Conservation (phyloP, 2,797 vertebrate species). For the Sebastes itinus region DNA sequence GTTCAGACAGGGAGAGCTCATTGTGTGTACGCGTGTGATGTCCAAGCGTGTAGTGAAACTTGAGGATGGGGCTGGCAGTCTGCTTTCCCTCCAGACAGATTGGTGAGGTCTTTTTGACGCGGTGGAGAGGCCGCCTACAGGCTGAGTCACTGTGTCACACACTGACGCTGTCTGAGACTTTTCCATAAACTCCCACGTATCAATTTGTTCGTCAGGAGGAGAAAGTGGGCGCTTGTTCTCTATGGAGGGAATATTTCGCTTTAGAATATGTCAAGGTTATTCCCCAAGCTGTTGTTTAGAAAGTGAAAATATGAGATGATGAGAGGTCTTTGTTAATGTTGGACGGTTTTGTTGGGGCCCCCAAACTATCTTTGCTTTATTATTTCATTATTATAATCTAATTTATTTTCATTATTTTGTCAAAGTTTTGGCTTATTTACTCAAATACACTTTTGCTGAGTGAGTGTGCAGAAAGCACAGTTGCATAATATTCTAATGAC, state of each 20-base stretch:
- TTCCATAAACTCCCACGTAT: constrained; percentile 76
- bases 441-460: background rate
- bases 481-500: constrained; percentile 15
- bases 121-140: constrained; percentile 78
- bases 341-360: background rate
- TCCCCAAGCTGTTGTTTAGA: constrained; percentile 48
- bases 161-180: constrained; percentile 74
- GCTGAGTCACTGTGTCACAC: constrained; percentile 80
- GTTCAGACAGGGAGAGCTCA: constrained; percentile 55
- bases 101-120: constrained; percentile 69
- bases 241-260: constrained; percentile 43
- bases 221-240: constrained; percentile 69
- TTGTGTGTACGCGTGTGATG: constrained; percentile 40
- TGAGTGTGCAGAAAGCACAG: background rate
- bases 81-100: constrained; percentile 73
- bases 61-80: constrained; percentile 69
- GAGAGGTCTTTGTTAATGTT: background rate
- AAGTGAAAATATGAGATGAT: constrained; percentile 17
- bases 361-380: background rate
- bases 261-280: constrained; percentile 59
- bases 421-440: background rate
- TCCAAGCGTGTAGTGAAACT: constrained; percentile 68
- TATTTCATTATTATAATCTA: background rate
- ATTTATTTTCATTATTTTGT: background rate
- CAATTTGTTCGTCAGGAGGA: constrained; percentile 60